A percentile compares a stretch with the other conserved stretches of the same genome.
phyloP scores from a whole-genome alignment of 2,797 vertebrate species.

The Odontamblyopus lacepedii region DNA sequence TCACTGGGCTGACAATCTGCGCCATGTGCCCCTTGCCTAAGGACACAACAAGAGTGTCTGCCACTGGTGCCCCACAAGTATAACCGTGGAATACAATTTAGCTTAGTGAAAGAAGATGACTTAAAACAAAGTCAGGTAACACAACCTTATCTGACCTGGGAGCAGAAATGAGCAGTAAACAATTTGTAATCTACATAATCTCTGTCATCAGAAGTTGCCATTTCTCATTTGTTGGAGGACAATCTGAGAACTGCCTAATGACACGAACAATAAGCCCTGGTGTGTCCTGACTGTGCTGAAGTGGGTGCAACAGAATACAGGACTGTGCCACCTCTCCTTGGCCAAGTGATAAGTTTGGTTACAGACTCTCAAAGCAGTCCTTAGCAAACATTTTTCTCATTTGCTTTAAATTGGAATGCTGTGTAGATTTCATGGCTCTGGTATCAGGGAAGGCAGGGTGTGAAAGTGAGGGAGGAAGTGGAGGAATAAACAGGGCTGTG shows the following conservation, averaged over 20 bases:
- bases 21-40: no score
- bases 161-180: constrained; percentile 7
- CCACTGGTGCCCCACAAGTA: no score
- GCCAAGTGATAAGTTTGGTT: constrained; percentile 64
- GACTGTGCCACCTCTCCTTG: constrained; percentile 53
- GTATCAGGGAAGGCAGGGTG: constrained; percentile 49
- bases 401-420: constrained; percentile 77
- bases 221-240: constrained; percentile 28
- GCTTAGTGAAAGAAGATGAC: no score
- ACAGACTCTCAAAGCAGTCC: constrained; percentile 67
- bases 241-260: constrained; percentile 22
- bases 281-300: constrained; percentile 53
- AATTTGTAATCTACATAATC: constrained; percentile 11
- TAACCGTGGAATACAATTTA: not conserved
- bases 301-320: constrained; percentile 59
- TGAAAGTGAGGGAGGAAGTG: constrained; percentile 42
- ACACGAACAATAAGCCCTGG: constrained; percentile 41
- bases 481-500: constrained; percentile 64
- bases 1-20: no score
- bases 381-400: constrained; percentile 72
- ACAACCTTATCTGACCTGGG: not conserved
- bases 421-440: constrained; percentile 71
- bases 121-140: not conserved
- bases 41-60: no score
- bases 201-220: constrained; percentile 18